These are phyloP conservation scores for Girardinus metallicus DNA, from an alignment of 2,797 vertebrate species.

Conservation along the genomic window DNA sequence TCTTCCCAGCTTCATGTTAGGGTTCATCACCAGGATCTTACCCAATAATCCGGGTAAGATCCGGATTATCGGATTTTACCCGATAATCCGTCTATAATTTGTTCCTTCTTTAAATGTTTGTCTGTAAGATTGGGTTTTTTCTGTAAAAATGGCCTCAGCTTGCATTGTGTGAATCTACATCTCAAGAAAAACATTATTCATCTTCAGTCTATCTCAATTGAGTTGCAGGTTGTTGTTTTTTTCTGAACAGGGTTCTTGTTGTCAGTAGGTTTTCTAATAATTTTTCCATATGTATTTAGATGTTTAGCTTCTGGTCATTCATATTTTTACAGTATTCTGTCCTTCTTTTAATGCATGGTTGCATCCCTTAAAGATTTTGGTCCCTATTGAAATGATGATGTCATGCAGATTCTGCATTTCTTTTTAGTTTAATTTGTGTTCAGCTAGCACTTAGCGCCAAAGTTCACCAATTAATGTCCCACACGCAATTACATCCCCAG, in stretches of 20 bases:
- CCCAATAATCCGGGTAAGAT: constrained; percentile 62
- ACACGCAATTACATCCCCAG: not conserved
- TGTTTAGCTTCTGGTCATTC: not conserved
- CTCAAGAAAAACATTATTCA: constrained; percentile 46
- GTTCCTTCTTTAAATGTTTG: constrained; percentile 6
- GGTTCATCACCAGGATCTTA: constrained; percentile 46
- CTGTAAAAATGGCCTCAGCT: constrained; percentile 69
- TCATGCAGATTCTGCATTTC: not conserved
- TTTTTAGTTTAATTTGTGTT: not conserved
- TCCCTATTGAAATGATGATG: not conserved
- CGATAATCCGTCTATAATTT: constrained; percentile 56
- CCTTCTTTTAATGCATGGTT: not conserved
- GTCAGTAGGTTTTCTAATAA: constrained; percentile 26
- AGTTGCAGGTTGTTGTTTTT: constrained; percentile 53
- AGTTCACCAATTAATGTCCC: not conserved
- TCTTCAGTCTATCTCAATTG: constrained; percentile 28
- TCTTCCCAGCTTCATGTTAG: not conserved
- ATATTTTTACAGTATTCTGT: not conserved
- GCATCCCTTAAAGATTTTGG: not conserved
- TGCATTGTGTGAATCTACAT: constrained; percentile 54
- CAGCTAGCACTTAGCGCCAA: not conserved
- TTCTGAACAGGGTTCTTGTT: constrained; percentile 51
- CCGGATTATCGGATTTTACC: constrained; percentile 46
- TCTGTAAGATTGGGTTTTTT: not conserved
- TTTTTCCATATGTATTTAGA: constrained; percentile 1